A percentile compares a stretch with the other conserved stretches of the same genome.
phyloP scores from a whole-genome alignment of 2,888 invertebrate species.

The Belgica antarctica region DNA sequence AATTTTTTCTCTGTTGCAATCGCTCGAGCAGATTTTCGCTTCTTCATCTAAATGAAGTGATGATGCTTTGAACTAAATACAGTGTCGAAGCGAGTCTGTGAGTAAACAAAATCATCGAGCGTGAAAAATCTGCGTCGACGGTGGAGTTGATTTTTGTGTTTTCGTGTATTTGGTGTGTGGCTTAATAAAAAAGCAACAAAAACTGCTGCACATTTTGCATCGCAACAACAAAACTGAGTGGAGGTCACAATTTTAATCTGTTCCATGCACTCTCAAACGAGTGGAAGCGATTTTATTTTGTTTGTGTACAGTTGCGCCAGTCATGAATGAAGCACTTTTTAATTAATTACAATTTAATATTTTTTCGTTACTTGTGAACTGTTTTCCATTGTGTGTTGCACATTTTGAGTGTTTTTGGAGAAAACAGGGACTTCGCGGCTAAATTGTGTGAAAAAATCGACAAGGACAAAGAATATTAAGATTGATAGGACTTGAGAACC shows the following conservation, averaged over 20 bases:
- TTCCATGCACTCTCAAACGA: background rate
- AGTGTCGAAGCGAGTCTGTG: background rate
- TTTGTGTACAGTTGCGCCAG: background rate
- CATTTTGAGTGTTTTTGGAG: too few relatives aligned
- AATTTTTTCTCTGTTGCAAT: slow-evolving; percentile 16
- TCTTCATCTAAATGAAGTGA: slow-evolving; percentile 33
- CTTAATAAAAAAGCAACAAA: background rate
- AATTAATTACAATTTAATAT: background rate
- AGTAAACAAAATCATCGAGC: slow-evolving; percentile 1
- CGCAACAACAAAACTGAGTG: background rate
- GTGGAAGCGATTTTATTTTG: background rate
- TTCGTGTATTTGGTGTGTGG: background rate
- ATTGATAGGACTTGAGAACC: too few relatives aligned
- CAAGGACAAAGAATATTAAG: too few relatives aligned
- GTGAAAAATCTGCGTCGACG: slow-evolving; percentile 1
- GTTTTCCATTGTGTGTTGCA: too few relatives aligned
- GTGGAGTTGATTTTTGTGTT: background rate
- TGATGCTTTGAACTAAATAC: slow-evolving; percentile 23
- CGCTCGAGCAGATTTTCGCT: background rate
- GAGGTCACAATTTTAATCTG: slow-evolving; percentile 14
- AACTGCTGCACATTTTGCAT: background rate
- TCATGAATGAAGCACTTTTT: background rate
- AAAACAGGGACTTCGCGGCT: too few relatives aligned
- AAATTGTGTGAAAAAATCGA: too few relatives aligned
- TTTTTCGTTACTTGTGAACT: too few relatives aligned